Evolutionary conservation across 2,113 vertebrate species (phyloP).

Genomic region (Geococcyx californianus): DNA sequence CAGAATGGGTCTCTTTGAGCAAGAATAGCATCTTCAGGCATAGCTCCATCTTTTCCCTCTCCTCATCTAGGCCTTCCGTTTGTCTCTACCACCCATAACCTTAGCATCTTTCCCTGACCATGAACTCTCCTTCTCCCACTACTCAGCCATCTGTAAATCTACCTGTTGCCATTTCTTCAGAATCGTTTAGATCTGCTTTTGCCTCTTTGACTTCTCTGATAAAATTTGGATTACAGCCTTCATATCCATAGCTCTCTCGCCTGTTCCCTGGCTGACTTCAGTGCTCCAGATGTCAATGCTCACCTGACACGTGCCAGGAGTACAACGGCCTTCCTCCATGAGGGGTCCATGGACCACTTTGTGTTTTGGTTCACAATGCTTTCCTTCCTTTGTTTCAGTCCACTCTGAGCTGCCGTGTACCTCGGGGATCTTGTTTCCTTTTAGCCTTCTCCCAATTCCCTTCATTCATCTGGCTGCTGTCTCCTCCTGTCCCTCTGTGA

Average conservation of each 20-base stretch:
- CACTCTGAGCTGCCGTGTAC: rapidly evolving
- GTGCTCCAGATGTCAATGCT: rapidly evolving
- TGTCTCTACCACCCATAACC: background rate
- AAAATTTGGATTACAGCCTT: background rate
- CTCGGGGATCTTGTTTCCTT: background rate
- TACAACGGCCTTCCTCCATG: rapidly evolving
- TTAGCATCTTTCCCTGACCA: background rate
- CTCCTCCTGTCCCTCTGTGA: background rate
- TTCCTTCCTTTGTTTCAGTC: background rate
- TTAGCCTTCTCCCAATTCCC: background rate
- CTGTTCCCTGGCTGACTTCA: background rate
- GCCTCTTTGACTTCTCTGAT: background rate
- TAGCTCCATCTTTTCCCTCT: background rate
- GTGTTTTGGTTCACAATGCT: rapidly evolving
- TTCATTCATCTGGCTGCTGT: rapidly evolving
- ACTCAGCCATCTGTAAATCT: background rate
- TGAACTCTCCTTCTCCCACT: background rate
- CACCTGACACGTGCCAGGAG: background rate
- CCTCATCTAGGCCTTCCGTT: background rate
- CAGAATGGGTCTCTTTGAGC: background rate
- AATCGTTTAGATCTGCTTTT: background rate
- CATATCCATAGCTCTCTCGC: background rate
- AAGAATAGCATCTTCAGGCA: background rate
- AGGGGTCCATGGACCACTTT: rapidly evolving
- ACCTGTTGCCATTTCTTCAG: background rate